Base-by-base conservation (phyloP, 2,113 vertebrate genomes). In the Salvelinus namaycush region DNA sequence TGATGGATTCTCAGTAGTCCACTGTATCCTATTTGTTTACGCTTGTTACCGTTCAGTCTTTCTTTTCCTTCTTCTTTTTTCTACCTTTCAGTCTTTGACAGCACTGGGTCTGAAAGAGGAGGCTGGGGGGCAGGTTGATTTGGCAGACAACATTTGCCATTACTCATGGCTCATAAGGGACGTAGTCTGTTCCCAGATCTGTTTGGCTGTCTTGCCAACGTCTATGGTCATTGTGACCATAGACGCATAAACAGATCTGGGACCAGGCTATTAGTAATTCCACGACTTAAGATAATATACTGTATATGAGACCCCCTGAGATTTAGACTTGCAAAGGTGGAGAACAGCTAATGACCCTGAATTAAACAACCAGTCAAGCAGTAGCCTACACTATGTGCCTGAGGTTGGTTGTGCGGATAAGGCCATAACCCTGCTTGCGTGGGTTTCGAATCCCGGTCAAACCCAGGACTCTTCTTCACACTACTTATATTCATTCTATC, bases 71-170 rank as follows among this genome's bases (percentile, higher is more conserved):
- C 39, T 67, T 70, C 62, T 8, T n/a, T 62, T 26, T 74, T 6
- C 34, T 76, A 76, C 68, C 72, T 49, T 26, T 72, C 70, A 20
- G 67, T 83, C 72, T 70, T 77, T 65, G 72, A 71, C 74, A 77
- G 44, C 31, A 39, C 70, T 49, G 75, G 27, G 29, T 31, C 51
- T 79, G 44, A 24, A n/a, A 64, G 6, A 66, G 34, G 34, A 64
- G 65, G 65, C 68, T 73, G 54, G 49, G 22, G 39, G n/a, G 16
- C 44, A 65, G 62, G 81, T 76, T 76, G 80, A 81, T 81, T 48
- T 74, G 67, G 78, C 76, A 49, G 76, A 83, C 81, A 72, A 76
- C 80, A 80, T 86, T 77, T 82, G 76, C 73, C 74, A 57, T n/a
- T 16, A 69, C 51, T 16, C 11, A 57, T 16, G 51, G 18, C 51